Evolutionary conservation across 2,888 invertebrate genomes (phyloP), one percentile per base, ranked within the genome.

Genomic region (Conops quadrifasciatus): DNA sequence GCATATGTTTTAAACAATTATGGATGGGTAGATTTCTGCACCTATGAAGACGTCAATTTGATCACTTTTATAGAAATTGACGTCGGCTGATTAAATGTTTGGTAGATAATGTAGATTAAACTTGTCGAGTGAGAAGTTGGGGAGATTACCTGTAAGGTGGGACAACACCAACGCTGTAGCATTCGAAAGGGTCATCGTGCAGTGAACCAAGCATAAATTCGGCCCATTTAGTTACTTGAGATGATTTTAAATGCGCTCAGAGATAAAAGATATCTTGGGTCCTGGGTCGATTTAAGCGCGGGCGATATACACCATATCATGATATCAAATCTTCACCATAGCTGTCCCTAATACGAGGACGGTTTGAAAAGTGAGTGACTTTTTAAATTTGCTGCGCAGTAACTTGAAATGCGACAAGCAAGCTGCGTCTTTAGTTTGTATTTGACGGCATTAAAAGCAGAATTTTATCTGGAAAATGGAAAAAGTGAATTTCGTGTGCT

Each of bases 271-370:
- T n/a, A n/a, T n/a, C n/a, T n/a, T n/a, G n/a, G n/a, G 73, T 1
- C 72, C 73, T 2, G 73, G 68, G 36, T 73, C 72, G 9, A 73
- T 59, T 11, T 72, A 19, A 0, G 74, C 73, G 24, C 73, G 26
- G 1, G 66, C 66, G 13, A 43, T 43, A 13, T 43, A 43, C 5
- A 5, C 45, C 5, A 43, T 43, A 11, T 13, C 45, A 13, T 43
- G 5, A 43, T 43, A 13, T 5, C 5, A 43, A 43, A 30, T 21
- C 49, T 7, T 45, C 51, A 67, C 2, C 43, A 24, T 43, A 43
- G 45, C 45, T 11, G 45, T 43, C 45, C 5, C 45, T 43, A 43
- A n/a, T n/a, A n/a, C n/a, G n/a, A n/a, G n/a, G n/a, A n/a, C n/a
- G n/a, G n/a, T n/a, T n/a, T n/a, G n/a, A n/a, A n/a, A n/a, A n/a